Percentiles rank a stretch among this genome's conserved stretches.
Conservation (phyloP, 2,797 vertebrate genomes). For the Meda fulgida region DNA sequence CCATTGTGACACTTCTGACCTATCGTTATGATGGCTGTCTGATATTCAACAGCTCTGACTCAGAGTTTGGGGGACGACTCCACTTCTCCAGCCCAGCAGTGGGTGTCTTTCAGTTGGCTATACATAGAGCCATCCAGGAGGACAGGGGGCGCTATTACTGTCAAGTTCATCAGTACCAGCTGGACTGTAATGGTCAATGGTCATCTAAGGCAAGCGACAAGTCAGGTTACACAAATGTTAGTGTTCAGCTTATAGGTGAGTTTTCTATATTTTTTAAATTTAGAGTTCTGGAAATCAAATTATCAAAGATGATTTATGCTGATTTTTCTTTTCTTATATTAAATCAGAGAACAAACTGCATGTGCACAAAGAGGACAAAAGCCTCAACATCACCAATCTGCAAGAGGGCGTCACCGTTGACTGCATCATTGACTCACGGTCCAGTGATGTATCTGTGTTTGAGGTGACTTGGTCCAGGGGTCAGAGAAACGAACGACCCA, state of each 20-base stretch:
- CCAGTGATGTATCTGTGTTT: slow-evolving; percentile 56
- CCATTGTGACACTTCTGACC: slow-evolving; percentile 35
- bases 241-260: slow-evolving; percentile 53
- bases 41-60: slow-evolving; percentile 29
- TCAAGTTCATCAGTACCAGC: slow-evolving; percentile 55
- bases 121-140: slow-evolving; percentile 47
- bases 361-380: slow-evolving; percentile 34
- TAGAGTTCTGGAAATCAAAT: not conserved
- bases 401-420: slow-evolving; percentile 36
- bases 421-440: slow-evolving; percentile 55
- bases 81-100: slow-evolving; percentile 52
- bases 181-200: slow-evolving; percentile 42
- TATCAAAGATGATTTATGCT: not conserved
- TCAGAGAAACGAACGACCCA: not conserved
- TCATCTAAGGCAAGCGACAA: slow-evolving; percentile 31
- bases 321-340: not conserved
- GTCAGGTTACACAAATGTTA: slow-evolving; percentile 57
- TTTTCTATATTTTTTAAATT: not conserved
- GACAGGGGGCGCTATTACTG: slow-evolving; percentile 61
- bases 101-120: slow-evolving; percentile 49
- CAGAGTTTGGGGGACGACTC: slow-evolving; percentile 45
- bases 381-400: slow-evolving; percentile 16
- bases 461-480: slow-evolving; percentile 57
- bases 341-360: slow-evolving; percentile 51
- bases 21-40: slow-evolving; percentile 53